phyloP scores from a whole-genome alignment of 2,113 vertebrate species.

The Dipodomys stephensi region DNA sequence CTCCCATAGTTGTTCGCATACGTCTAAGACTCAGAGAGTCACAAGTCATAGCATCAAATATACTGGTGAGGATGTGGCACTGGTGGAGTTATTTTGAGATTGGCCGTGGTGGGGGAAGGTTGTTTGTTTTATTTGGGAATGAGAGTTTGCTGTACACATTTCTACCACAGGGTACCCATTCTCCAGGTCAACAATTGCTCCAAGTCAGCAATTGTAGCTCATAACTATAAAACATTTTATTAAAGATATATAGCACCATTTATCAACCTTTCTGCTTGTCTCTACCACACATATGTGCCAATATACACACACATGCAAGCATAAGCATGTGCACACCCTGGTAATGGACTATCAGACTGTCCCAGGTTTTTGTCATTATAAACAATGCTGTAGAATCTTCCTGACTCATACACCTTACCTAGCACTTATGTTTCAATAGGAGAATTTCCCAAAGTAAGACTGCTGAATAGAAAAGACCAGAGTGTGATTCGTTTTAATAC shows the following conservation, averaged over 20 bases:
- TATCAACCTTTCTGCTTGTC: background rate
- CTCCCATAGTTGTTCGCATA: background rate
- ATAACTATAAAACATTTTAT: background rate
- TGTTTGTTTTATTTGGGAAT: background rate
- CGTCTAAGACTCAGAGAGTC: background rate
- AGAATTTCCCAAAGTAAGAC: slow-evolving; percentile 50
- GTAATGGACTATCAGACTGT: background rate
- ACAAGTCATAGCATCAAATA: background rate
- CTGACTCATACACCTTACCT: background rate
- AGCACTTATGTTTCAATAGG: slow-evolving; percentile 17
- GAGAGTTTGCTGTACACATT: background rate
- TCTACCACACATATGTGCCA: background rate
- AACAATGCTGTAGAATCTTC: background rate
- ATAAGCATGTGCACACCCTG: background rate
- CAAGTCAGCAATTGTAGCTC: background rate
- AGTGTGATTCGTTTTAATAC: slow-evolving; percentile 67
- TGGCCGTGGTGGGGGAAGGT: too few relatives aligned
- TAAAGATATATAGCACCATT: background rate
- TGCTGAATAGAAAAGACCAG: slow-evolving; percentile 59
- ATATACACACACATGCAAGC: background rate
- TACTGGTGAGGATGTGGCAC: background rate
- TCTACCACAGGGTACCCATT: background rate
- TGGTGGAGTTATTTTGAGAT: background rate
- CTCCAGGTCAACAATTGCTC: background rate
- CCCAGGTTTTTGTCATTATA: background rate